Percentiles rank a stretch among this genome's conserved stretches.
These are phyloP conservation scores for Euphonia xanthogaster DNA, from an alignment of 2,797 vertebrate species.

Conservation along the genomic window DNA sequence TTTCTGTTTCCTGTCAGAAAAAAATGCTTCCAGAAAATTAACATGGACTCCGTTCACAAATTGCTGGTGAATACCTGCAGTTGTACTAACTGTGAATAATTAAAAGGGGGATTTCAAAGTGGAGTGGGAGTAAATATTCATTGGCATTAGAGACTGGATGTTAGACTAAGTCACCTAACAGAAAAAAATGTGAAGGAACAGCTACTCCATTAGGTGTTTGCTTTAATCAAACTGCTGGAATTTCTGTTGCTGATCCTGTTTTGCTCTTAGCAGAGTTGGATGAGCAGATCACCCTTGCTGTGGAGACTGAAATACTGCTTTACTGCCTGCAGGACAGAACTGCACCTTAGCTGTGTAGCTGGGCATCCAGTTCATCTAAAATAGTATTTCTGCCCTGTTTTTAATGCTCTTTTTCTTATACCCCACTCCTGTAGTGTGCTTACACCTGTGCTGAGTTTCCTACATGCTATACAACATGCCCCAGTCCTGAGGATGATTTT, in stretches of 20 bases:
- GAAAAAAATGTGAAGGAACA: neutral
- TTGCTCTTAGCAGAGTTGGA: neutral
- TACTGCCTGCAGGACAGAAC: neutral
- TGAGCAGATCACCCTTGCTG: neutral
- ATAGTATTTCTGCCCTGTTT: neutral
- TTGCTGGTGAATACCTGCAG: neutral
- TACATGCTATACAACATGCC: fast-evolving
- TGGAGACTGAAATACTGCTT: neutral
- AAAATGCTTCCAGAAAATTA: neutral
- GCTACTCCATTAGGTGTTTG: neutral
- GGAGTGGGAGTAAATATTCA: neutral
- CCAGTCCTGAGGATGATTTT: neutral
- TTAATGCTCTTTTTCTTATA: neutral
- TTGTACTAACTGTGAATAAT: neutral
- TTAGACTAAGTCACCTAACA: neutral
- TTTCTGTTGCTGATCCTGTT: neutral
- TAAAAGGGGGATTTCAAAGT: neutral
- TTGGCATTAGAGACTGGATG: neutral
- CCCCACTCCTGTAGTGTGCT: neutral
- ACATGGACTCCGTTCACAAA: neutral
- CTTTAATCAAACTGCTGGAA: neutral
- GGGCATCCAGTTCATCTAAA: neutral
- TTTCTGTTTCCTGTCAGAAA: neutral
- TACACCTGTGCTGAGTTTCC: neutral
- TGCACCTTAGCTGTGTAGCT: neutral